phyloP scores from a whole-genome alignment of 2,888 invertebrate species.

The Chydorus sphaericus region DNA sequence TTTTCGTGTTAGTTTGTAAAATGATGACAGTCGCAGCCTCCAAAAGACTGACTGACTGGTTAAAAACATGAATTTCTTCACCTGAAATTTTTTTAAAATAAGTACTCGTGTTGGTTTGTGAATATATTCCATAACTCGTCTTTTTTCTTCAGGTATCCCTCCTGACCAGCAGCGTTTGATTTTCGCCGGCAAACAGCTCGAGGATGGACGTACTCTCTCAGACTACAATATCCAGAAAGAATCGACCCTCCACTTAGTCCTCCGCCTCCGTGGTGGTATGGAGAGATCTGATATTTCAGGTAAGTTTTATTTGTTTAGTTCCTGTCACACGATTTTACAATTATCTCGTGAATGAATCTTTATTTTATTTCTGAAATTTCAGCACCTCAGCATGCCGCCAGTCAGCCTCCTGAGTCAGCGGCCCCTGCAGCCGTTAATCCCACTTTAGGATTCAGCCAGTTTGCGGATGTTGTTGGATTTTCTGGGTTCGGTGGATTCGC shows the following conservation, averaged over 20 bases:
- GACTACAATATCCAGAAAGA: constrained; percentile 52
- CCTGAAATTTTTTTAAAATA: neutral
- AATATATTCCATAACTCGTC: neutral
- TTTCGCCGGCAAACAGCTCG: constrained; percentile 45
- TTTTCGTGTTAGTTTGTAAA: constrained; percentile 20
- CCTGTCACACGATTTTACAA: too few relatives aligned
- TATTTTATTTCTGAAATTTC: too few relatives aligned
- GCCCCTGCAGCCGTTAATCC: too few relatives aligned
- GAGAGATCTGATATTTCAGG: too few relatives aligned
- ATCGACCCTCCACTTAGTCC: constrained; percentile 73
- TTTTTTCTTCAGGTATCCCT: constrained; percentile 39
- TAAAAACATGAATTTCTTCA: neutral
- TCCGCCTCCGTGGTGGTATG: constrained; percentile 88
- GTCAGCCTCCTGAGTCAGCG: too few relatives aligned
- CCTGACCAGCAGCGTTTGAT: constrained; percentile 75
- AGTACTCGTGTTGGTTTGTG: neutral
- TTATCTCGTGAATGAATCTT: too few relatives aligned
- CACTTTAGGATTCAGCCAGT: too few relatives aligned
- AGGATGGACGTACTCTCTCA: constrained; percentile 43
- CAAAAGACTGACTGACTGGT: neutral
- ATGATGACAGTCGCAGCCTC: neutral
- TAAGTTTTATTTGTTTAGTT: too few relatives aligned
- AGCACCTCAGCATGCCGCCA: too few relatives aligned
- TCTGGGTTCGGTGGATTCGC: too few relatives aligned
- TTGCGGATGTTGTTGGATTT: too few relatives aligned